Evolutionary conservation across 2,888 invertebrate species (phyloP).

Genomic region (Euphydryas editha): DNA sequence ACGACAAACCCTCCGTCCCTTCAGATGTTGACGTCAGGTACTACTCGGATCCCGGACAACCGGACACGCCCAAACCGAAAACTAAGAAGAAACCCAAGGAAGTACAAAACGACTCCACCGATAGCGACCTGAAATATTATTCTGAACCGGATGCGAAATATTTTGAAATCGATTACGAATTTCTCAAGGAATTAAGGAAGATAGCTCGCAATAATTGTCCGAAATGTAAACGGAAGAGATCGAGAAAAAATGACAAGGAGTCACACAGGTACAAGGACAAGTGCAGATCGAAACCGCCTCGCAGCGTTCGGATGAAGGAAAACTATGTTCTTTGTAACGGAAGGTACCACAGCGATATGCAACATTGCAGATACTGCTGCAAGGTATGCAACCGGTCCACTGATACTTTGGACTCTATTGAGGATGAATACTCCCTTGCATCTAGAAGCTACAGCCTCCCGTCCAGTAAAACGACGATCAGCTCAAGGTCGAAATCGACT

Average conservation of each 20-base stretch:
- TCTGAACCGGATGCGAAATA: conserved; percentile 79
- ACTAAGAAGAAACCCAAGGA: conserved; percentile 47
- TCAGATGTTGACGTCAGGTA: conserved; percentile 59
- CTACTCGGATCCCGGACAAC: conserved; percentile 71
- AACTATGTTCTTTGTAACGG: conserved; percentile 70
- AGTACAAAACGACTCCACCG: conserved; percentile 53
- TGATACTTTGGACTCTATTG: conserved; percentile 70
- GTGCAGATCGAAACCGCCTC: conserved; percentile 48
- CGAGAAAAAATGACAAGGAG: conserved; percentile 47
- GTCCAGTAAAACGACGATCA: conserved; percentile 47
- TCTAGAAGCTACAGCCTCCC: conserved; percentile 69
- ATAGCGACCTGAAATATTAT: conserved; percentile 70
- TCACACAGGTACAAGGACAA: conserved; percentile 46
- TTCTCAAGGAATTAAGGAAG: conserved; percentile 72
- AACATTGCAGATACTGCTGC: conserved; percentile 74
- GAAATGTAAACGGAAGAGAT: conserved; percentile 62
- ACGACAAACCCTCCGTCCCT: conserved; percentile 42
- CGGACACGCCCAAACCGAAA: conserved; percentile 42
- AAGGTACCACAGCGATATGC: conserved; percentile 65
- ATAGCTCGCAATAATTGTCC: conserved; percentile 76
- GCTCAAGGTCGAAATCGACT: conserved; percentile 54
- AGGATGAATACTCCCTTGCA: conserved; percentile 71
- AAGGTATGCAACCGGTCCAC: conserved; percentile 68
- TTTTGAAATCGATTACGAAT: conserved; percentile 80
- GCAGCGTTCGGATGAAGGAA: conserved; percentile 48